Base-by-base conservation (phyloP, 1,140 invertebrate species). In the Trichonephila inaurata region DNA sequence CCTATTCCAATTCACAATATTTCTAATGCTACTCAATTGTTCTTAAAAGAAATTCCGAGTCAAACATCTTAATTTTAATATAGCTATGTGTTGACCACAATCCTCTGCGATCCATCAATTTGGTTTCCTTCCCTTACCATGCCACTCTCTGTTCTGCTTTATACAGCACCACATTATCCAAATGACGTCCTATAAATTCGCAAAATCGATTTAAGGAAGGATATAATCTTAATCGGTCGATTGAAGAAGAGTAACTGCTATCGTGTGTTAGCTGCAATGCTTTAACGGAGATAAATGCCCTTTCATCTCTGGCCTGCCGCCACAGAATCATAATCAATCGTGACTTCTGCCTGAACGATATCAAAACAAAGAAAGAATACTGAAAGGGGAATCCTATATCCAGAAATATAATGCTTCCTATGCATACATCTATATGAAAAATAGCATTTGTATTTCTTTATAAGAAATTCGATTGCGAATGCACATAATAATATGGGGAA, bases 341-440 rank as follows among this genome's bases (percentile, higher is more conserved):
- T 77, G 72, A 77, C 72, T 77, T 77, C 24, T 77, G 72, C 72
- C 24, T 77, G n/a, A 72, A 72, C 28, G 69, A 4, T 77, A 77
- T 77, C 28, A 33, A 5, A 40, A 40, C 14, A 40, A 28, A 16
- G 14, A 33, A 77, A 40, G 66, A 72, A 28, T 8, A 7, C 51
- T 51, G 10, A 12, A 12, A 8, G 51, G 0, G 51, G 51, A 51
- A 51, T 12, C 51, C 7, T 51, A 51, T 51, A 51, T 12, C 5
- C 4, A 12, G 51, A 51, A 51, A 51, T 69, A 24, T 69, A 69
- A 12, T 8, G 7, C n/a, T 8, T n/a, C 14, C 66, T n/a, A 69
- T 51, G 5, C 51, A 51, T 2, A 10, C 51, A 10, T 51, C 51
- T 51, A 24, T 69, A 24, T 10, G 66, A 69, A 69, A 21, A 69